Conservation (phyloP, 1,140 invertebrate genomes). For the Bilobella aurantiaca region DNA sequence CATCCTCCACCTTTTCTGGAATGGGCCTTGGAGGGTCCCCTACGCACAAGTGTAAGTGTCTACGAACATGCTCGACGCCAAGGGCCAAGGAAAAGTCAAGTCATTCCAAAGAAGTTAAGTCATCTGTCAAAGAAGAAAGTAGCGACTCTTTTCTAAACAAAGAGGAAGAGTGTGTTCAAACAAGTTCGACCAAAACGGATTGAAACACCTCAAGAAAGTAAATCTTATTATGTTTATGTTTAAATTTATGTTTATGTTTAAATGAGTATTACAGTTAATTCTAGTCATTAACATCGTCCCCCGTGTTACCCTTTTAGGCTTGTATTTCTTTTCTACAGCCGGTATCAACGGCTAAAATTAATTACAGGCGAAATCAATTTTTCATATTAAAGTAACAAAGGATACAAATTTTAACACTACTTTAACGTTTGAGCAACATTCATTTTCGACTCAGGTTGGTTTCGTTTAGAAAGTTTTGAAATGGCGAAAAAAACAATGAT, state of each 20-base stretch:
- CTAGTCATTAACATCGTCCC: not conserved
- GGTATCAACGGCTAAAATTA: too few species aligned
- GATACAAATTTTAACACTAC: too few species aligned
- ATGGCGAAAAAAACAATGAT: too few species aligned
- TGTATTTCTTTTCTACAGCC: not conserved
- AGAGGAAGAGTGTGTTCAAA: not conserved
- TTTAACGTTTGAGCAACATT: too few species aligned
- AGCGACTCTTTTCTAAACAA: not conserved
- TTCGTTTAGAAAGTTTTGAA: too few species aligned
- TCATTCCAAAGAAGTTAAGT: not conserved
- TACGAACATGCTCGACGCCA: not conserved
- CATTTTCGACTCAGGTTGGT: too few species aligned
- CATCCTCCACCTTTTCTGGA: not conserved
- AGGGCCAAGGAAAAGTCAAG: not conserved
- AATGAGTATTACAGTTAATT: not conserved
- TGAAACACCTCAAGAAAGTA: too few species aligned
- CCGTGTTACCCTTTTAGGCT: not conserved
- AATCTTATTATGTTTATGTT: not conserved
- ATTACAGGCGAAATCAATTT: too few species aligned
- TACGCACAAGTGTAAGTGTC: slow-evolving; percentile 6
- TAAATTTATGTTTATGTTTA: too few species aligned
- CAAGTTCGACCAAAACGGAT: not conserved
- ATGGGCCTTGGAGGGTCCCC: not conserved
- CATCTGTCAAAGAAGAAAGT: not conserved
- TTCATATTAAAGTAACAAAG: too few species aligned